Evolutionary conservation across 1,140 invertebrate species (phyloP), one percentile per base, ranked within the genome.

Genomic region (Bradynema listronoti): DNA sequence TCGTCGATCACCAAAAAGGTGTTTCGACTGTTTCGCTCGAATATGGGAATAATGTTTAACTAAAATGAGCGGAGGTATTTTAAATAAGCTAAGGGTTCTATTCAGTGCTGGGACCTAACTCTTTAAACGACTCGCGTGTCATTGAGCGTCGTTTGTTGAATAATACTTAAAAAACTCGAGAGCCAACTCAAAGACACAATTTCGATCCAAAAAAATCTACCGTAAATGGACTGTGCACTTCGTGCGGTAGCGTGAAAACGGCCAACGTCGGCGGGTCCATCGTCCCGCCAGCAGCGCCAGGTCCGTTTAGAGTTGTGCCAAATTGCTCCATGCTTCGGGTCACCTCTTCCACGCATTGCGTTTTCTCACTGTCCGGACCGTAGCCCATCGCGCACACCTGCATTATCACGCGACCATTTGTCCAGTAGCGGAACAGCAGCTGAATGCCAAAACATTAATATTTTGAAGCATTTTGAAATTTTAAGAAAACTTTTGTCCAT

Each of bases 381-480:
- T 70, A 73, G 14, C 75, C 75, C 27, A 78, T 45, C 14, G 70
- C 75, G 58, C 73, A 75, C 19, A 76, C 72, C 63, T 75, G 75
- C 9, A 75, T 29, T 14, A 58, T 39, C 30, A 78, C 63, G 14
- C 73, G 55, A 6, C 68, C 72, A 55, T 77, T 75, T 7, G 75
- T 66, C 73, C 73, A 75, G 51, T 73, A 76, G 25, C 73, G 70
- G 45, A 75, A 78, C 7, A 75, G 47, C 2, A 75, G 55, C 71
- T 72, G 43, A 49, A 75, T 24, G n/a, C 0, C n/a, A 24, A 49
- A 25, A 25, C 25, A 9, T 16, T 11, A 58, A 58, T 60, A 16
- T 33, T 36, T n/a, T n/a, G n/a, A n/a, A n/a, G n/a, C n/a, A n/a
- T n/a, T n/a, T n/a, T n/a, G n/a, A n/a, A n/a, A n/a, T n/a, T n/a